These are phyloP conservation scores for Scelioninae gen. 1 DNA, from an alignment of 2,888 invertebrate species.

Conservation along the genomic window DNA sequence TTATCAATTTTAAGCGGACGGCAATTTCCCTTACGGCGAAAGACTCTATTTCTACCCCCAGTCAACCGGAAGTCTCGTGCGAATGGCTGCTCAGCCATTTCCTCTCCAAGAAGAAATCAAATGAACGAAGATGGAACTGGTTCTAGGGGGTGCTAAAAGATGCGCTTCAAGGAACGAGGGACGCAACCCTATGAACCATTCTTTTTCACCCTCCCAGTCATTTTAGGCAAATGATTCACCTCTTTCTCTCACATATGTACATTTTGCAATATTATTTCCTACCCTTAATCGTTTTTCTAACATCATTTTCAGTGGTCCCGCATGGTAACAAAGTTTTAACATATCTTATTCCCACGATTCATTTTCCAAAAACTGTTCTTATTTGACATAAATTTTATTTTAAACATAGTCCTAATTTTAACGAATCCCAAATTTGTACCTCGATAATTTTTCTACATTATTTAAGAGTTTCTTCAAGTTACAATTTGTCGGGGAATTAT, in stretches of 20 bases:
- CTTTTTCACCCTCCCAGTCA: conserved; percentile 60
- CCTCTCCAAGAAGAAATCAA: conserved; percentile 80
- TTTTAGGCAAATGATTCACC: conserved; percentile 67
- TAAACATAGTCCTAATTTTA: no score
- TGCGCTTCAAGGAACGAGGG: conserved; percentile 71
- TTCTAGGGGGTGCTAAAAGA: conserved; percentile 75
- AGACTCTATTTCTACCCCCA: conserved; percentile 83
- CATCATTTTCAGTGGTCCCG: conserved; percentile 29
- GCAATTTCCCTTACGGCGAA: conserved; percentile 77
- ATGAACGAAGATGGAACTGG: conserved; percentile 77
- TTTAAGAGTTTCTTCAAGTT: no score
- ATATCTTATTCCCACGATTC: background rate
- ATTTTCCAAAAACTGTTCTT: background rate
- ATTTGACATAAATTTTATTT: no score
- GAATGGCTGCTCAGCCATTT: conserved; percentile 84
- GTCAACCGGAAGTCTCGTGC: conserved; percentile 82
- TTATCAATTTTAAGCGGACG: conserved; percentile 83
- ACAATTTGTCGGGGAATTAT: no score
- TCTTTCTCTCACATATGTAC: conserved; percentile 33
- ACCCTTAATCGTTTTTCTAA: conserved; percentile 56
- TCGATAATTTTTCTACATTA: no score
- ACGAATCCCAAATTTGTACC: no score
- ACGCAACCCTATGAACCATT: conserved; percentile 50
- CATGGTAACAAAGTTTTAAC: conserved; percentile 1
- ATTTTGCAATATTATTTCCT: conserved; percentile 63